phyloP scores from a whole-genome alignment of 1,140 invertebrate species.

The Trigoniulus corallinus region DNA sequence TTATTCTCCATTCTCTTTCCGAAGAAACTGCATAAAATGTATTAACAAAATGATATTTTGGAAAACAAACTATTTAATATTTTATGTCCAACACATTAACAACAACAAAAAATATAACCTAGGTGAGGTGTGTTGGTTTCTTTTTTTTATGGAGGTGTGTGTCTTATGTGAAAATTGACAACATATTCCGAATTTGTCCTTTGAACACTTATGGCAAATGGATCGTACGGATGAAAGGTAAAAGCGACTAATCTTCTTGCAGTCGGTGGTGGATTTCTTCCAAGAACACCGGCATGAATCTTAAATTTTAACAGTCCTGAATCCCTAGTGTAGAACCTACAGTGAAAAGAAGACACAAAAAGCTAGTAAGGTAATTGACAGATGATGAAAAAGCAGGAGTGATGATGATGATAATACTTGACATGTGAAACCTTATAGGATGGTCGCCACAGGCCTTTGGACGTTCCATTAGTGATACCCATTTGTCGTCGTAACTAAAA shows the following conservation, averaged over 20 bases:
- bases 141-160: too few species aligned
- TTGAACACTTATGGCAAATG: conserved; percentile 90
- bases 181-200: conserved; percentile 88
- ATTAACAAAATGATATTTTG: too few species aligned
- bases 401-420: too few species aligned
- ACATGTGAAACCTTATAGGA: conserved; percentile 52
- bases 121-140: too few species aligned
- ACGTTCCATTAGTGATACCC: conserved; percentile 85
- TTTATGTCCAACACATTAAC: too few species aligned
- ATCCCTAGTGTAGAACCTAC: conserved; percentile 74
- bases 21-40: too few species aligned
- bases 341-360: conserved; percentile 17
- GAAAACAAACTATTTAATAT: too few species aligned
- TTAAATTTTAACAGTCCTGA: conserved; percentile 76
- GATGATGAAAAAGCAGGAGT: not conserved
- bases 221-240: conserved; percentile 93
- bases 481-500: conserved; percentile 93
- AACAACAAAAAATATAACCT: too few species aligned
- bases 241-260: conserved; percentile 79
- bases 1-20: too few species aligned
- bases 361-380: not conserved
- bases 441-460: conserved; percentile 87
- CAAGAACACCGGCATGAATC: conserved; percentile 60
- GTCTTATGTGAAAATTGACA: conserved; percentile 81
- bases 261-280: conserved; percentile 35